Base-by-base conservation (phyloP, 1,140 invertebrate genomes). In the Papilio polytes region DNA sequence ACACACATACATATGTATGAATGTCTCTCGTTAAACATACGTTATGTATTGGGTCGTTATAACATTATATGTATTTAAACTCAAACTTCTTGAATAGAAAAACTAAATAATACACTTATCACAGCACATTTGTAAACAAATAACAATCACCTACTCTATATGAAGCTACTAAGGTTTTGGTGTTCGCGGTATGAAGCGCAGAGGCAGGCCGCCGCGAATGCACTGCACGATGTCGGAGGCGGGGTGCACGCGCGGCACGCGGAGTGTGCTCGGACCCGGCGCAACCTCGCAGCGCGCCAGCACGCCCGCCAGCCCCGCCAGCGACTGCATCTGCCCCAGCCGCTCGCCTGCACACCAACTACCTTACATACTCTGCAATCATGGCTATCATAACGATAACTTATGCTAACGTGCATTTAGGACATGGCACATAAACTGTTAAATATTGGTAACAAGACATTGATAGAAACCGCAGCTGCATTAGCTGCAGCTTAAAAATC, bases 271-370 rank as follows among this genome's bases (percentile, higher is more conserved):
- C 36, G 83, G 83, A 48, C 86, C 87, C 41, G 87, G 87, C 7
- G 46, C n/a, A 76, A 89, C 88, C 15, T 51, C 59, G 80, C 81
- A 84, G 51, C 80, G 79, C 48, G 86, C 72, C 77, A 87, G 84
- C 51, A 86, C 80, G 7, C 84, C 86, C 18, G 88, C 88, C 81
- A 89, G 81, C 13, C 88, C 88, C 41, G 86, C 84, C 76, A 89
- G 78, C 13, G 86, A 87, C 80, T 89, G 88, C 85, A 88, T 87
- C 74, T 83, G 77, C 0, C 83, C 85, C 46, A 87, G 13, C 1
- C 86, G 85, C 79, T 85, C 87, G 41, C 89, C 89, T 90, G 85
- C 63, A 4, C 22, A 70, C 63, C 12, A 31, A 3, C 36, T 13
- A 26, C 4, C 3, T 13, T 18, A 26, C 1, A 20, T 7, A 31